Conservation (phyloP, 2,113 vertebrate species). For the Seriola quinqueradiata region DNA sequence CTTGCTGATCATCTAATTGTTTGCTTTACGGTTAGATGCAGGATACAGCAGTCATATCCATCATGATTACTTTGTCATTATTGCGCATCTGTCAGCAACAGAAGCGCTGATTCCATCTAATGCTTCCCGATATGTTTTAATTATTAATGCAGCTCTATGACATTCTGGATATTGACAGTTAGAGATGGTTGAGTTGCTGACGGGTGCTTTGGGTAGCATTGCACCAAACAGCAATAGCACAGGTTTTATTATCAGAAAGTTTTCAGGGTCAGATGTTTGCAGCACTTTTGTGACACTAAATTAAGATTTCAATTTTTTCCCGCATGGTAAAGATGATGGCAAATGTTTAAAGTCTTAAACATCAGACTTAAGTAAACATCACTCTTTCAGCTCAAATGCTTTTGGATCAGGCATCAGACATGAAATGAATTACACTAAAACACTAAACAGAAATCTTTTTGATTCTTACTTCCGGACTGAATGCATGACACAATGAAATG, state of each 20-base stretch:
- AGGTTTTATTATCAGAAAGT: conserved; percentile 22
- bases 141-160: conserved; percentile 51
- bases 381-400: not conserved
- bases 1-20: conserved; percentile 7
- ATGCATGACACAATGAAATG: not conserved
- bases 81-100: conserved; percentile 51
- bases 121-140: conserved; percentile 50
- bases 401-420: not conserved
- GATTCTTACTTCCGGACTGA: not conserved
- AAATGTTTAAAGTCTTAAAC: not conserved
- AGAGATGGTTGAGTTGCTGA: conserved; percentile 37
- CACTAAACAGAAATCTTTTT: not conserved
- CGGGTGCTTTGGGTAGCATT: conserved; percentile 6
- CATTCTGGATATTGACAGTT: conserved; percentile 30
- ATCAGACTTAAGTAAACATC: conserved; percentile 1
- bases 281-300: not conserved
- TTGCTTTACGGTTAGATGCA: not conserved
- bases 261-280: conserved; percentile 16
- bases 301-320: conserved; percentile 6
- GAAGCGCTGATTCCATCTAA: conserved; percentile 38
- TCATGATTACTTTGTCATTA: conserved; percentile 36
- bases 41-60: conserved; percentile 25
- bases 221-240: conserved; percentile 9
- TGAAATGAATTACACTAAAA: not conserved
- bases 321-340: not conserved